A percentile compares a stretch with the other conserved stretches of the same genome.
These are phyloP conservation scores for Lagopus muta DNA, from an alignment of 2,113 vertebrate genomes.

Conservation along the genomic window DNA sequence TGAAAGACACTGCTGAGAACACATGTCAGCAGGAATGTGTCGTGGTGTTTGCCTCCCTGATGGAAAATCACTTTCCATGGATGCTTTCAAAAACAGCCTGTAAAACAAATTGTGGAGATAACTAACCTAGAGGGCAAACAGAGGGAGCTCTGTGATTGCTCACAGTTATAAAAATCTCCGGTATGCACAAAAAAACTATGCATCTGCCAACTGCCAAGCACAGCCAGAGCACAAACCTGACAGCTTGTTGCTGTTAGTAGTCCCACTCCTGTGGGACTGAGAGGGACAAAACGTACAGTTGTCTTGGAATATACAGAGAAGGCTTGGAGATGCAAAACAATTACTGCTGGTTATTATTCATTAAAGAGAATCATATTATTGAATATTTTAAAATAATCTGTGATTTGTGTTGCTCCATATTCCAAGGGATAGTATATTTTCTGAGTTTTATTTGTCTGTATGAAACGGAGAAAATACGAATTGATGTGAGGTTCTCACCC, in stretches of 20 bases:
- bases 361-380: neutral
- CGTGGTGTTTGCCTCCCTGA: neutral
- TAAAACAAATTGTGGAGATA: neutral
- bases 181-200: neutral
- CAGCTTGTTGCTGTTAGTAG: neutral
- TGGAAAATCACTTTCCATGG: neutral
- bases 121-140: neutral
- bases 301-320: neutral
- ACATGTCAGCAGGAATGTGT: neutral
- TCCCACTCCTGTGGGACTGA: neutral
- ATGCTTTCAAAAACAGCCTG: neutral
- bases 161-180: neutral
- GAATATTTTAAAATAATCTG: neutral
- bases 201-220: neutral
- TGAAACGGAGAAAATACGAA: neutral
- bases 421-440: neutral
- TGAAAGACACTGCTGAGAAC: neutral
- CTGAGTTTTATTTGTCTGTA: fast-evolving
- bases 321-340: neutral
- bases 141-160: neutral
- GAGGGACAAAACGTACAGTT: neutral
- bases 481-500: neutral
- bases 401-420: neutral
- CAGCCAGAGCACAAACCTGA: neutral
- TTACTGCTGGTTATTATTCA: neutral